Evolutionary conservation across 2,888 invertebrate species (phyloP), one percentile per base, ranked within the genome.

Genomic region (Orgyia antiqua): DNA sequence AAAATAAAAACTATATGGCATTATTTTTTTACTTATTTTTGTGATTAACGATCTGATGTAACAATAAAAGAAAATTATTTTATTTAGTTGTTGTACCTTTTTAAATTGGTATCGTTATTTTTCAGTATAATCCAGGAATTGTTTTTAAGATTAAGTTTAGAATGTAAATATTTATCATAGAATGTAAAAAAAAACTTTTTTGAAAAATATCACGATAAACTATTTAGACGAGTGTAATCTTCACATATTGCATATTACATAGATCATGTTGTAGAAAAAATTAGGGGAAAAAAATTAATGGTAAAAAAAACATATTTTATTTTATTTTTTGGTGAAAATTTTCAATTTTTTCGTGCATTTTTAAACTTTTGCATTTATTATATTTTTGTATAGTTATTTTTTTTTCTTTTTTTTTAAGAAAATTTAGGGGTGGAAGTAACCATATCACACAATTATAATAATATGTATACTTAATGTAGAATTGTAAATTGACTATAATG

Each of bases 111-210:
- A 45, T 42, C 35, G 29, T 23, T 24, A 29, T 27, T 51, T 45
- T 46, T 8, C 39, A 40, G 42, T 43, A 37, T 58, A 46, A 51
- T 68, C 53, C 62, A 58, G 57, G 53, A 55, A 55, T 55, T 55
- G 51, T 55, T 51, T 54, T 37, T 57, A 56, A 51, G n/a, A 33
- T 46, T 54, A 57, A 44, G 68, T 60, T 38, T 55, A 54, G 60
- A 57, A 39, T 84, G 83, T 84, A 84, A 69, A 84, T 84, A 83
- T 77, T 80, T 76, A 73, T 71, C 72, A 69, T 62, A 66, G 55
- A 64, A 56, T 66, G 59, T 79, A 78, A 75, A 79, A 36, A 51
- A 73, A 63, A 31, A 30, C 35, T 42, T 73, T 74, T 67, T 68
- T 63, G 62, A 52, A 62, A 28, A 56, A 42, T 2, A 9, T 20